These are phyloP conservation scores for Metridium senile DNA, from an alignment of 92 coral and sea anemone genomes.

Conservation along the genomic window DNA sequence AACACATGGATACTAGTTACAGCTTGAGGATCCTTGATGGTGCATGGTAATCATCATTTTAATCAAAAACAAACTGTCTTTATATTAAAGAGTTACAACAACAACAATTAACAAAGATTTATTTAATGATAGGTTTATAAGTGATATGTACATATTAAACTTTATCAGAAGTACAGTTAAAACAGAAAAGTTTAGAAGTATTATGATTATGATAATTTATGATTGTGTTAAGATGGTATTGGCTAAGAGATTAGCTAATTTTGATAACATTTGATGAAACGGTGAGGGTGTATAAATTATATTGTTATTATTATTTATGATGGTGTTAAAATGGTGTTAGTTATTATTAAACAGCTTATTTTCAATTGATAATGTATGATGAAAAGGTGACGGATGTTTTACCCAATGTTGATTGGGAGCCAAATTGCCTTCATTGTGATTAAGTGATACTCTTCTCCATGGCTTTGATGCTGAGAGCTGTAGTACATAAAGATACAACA, in stretches of 20 bases:
- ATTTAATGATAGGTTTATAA: background rate
- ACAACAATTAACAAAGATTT: background rate
- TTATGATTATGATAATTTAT: too few relatives aligned
- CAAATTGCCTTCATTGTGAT: slow-evolving; percentile 40
- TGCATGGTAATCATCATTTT: background rate
- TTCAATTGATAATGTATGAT: background rate
- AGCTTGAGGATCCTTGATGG: background rate
- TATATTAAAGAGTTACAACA: background rate
- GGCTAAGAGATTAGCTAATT: too few relatives aligned
- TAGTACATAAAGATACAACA: slow-evolving; percentile 23
- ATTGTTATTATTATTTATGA: background rate
- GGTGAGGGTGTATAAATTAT: too few relatives aligned
- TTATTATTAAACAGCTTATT: slow-evolving; percentile 2
- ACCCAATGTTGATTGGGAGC: slow-evolving; percentile 38
- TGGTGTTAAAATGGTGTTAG: slow-evolving; percentile 2
- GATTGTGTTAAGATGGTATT: too few relatives aligned
- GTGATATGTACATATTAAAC: background rate
- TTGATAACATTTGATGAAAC: too few relatives aligned
- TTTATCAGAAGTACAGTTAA: too few relatives aligned
- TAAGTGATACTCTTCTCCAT: slow-evolving; percentile 38
- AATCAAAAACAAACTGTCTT: slow-evolving; percentile 2
- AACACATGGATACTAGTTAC: background rate
- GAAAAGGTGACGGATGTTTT: slow-evolving; percentile 28
- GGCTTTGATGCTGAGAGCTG: slow-evolving; percentile 38
- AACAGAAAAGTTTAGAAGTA: too few relatives aligned